Base-by-base conservation (phyloP, 2,797 vertebrate species). In the Euphonia xanthogaster region DNA sequence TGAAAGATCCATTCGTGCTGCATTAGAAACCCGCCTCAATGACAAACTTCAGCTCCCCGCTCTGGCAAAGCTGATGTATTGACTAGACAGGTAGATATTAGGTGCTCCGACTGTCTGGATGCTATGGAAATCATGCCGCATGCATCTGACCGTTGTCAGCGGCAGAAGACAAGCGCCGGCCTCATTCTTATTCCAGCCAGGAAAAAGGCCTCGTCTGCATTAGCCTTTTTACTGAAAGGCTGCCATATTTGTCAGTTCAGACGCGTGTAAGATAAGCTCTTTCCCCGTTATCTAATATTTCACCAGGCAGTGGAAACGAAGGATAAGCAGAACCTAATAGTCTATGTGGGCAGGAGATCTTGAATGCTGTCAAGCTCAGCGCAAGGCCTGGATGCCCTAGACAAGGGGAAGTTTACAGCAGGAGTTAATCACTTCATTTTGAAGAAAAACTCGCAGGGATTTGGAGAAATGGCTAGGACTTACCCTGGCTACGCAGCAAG, bases 31-130 rank as follows among this genome's bases (percentile, higher is more conserved):
- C 93, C 68, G 62, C 94, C 90, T 92, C 92, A 68, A 94, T 94
- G 95, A 97, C 94, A 96, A 97, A 97, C 92, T 88, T 93, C 94
- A 94, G 94, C 94, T 96, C 93, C 87, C 63, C 2, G 72, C 93
- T 91, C 66, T 12, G 44, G 88, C 75, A 73, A 89, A 96, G 96
- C 97, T 96, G 96, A 97, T 95, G 95, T 94, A 96, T 83, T 95
- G 97, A 94, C 97, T 94, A 97, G 98, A 98, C 98, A 98, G 97
- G 97, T 97, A 97, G 95, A 96, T 96, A 95, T 94, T 88, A 97
- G 97, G 97, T 93, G 92, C 96, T 97, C 90, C 21, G 91, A 94
- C 97, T 97, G 97, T 98, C 98, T 98, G 97, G 97, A 92, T 95
- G 95, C 96, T 97, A 97, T 97, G 97, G 97, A 98, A 98, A 98